Evolutionary conservation across 2,888 invertebrate genomes (phyloP), one percentile per base, ranked within the genome.

Genomic region (Ochropleura plecta): DNA sequence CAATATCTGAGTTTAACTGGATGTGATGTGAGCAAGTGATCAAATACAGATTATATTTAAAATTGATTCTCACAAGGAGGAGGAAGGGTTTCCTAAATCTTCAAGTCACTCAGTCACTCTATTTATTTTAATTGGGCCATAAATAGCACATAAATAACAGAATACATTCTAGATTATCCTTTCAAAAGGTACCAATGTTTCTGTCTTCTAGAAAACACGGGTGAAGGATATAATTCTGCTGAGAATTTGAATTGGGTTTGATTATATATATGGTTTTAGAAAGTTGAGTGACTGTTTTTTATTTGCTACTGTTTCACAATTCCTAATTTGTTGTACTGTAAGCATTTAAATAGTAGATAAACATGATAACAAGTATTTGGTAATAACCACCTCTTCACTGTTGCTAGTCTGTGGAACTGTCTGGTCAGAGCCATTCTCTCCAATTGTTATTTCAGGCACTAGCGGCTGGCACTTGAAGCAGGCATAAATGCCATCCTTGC

Each of bases 381-480:
- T 51, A 46, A 71, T 72, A 79, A 67, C 46, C 76, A 84, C 80
- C 86, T 88, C 84, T 73, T 86, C 83, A 89, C 92, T 92, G 77
- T 92, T 93, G 82, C 84, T 88, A 20, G 90, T 78, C 44, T 90
- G 90, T 14, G 88, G 81, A 30, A 90, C 88, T 4, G 89, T 85
- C 18, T 90, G 89, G 10, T 91, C 92, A 3, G 91, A 80, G 20
- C 83, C 85, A 82, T 91, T 92, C 74, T 95, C 95, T 55, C 91
- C 95, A 67, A 96, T 91, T 20, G 94, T 95, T 67, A 96, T 91
- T 88, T 96, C 96, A n/a, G 96, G 96, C 70, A 96, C 95, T 79
- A 96, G 90, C 0, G 96, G 96, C 89, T 96, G 96, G 81, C 96
- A 96, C 88, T 96, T 96, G 85, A 95, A 95, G 85, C 96, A 96